Percentiles rank a stretch among this genome's conserved stretches.
These are phyloP conservation scores for Macrobrachium nipponense DNA, from an alignment of 1,140 invertebrate genomes.

Conservation along the genomic window DNA sequence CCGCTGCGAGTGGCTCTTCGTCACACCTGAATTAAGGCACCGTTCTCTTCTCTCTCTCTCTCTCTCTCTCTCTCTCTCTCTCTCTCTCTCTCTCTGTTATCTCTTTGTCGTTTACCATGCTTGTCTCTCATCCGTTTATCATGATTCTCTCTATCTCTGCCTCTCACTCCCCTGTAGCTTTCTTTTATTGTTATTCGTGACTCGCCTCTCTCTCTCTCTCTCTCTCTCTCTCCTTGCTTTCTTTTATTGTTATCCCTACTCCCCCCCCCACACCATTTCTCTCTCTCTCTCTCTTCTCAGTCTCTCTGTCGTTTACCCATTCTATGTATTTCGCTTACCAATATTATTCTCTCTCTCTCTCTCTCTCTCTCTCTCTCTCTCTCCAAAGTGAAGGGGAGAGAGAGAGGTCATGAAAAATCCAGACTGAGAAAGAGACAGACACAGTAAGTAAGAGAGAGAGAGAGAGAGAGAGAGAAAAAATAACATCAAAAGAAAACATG, in stretches of 20 bases:
- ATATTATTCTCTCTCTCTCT: neutral
- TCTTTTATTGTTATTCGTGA: no score
- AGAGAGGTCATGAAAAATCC: neutral
- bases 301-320: no score
- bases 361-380: neutral
- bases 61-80: constrained; percentile 15
- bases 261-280: no score
- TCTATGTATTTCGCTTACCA: no score
- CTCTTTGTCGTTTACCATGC: neutral
- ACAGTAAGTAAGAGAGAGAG: neutral
- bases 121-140: neutral
- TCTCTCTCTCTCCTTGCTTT: neutral
- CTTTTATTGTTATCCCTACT: no score
- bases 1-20: neutral
- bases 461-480: neutral
- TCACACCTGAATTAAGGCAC: neutral
- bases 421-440: neutral
- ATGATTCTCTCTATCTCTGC: neutral
- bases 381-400: no score
- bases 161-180: no score
- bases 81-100: constrained; percentile 31
- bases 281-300: neutral
- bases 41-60: neutral
- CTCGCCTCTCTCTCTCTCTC: neutral
- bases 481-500: no score